Percentiles rank a stretch among this genome's conserved stretches.
Conservation (phyloP, 2,113 vertebrate species). For the Thymallus thymallus region DNA sequence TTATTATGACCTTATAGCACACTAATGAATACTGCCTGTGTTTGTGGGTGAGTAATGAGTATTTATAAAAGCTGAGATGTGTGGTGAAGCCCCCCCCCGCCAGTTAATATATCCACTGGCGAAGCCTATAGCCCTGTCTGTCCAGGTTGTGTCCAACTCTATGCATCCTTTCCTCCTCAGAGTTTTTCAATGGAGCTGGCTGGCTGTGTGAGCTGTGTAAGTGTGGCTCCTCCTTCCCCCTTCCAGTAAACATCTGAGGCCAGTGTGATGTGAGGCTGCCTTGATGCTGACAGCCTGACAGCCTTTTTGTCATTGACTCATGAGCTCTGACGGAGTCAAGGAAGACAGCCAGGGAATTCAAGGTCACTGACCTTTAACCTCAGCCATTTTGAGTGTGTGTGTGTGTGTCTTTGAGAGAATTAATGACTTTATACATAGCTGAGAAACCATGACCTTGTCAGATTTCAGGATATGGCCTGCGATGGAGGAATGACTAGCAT, state of each 20-base stretch:
- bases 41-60: neutral
- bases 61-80: neutral
- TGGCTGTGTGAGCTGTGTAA: slow-evolving; percentile 32
- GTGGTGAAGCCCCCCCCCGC: neutral
- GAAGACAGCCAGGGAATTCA: slow-evolving; percentile 29
- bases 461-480: slow-evolving; percentile 20
- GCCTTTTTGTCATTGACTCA: slow-evolving; percentile 40
- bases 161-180: slow-evolving; percentile 7
- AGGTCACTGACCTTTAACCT: slow-evolving; percentile 45
- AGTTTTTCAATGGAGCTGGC: slow-evolving; percentile 25
- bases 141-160: neutral
- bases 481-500: slow-evolving; percentile 35
- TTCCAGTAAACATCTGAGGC: slow-evolving; percentile 47
- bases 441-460: slow-evolving; percentile 20
- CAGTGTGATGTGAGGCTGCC: slow-evolving; percentile 20
- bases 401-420: slow-evolving; percentile 41
- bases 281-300: slow-evolving; percentile 16
- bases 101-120: slow-evolving; percentile 15
- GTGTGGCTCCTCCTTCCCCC: neutral
- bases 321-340: slow-evolving; percentile 44
- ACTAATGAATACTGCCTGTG: neutral
- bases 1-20: slow-evolving; percentile 2
- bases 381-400: slow-evolving; percentile 40
- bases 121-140: neutral
- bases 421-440: slow-evolving; percentile 23